These are phyloP conservation scores for Brachionus plicatilis DNA, from an alignment of 1,140 invertebrate genomes.

Conservation along the genomic window DNA sequence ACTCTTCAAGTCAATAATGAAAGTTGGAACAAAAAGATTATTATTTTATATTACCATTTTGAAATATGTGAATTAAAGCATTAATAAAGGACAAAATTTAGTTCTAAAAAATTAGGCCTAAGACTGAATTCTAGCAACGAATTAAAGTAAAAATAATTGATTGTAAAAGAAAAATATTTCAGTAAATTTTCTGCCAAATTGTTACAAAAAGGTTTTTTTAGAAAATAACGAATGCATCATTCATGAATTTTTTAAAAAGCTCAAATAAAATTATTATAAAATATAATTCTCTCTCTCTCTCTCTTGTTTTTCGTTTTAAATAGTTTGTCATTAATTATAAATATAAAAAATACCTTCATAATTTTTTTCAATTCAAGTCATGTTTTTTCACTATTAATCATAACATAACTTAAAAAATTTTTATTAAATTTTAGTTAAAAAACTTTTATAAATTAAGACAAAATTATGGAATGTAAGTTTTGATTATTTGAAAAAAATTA, in stretches of 20 bases:
- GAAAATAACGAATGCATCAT: neutral
- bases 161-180: neutral
- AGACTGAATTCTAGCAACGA: neutral
- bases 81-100: neutral
- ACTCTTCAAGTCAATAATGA: neutral
- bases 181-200: neutral
- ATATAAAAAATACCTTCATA: conserved; percentile 23
- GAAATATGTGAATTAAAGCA: neutral
- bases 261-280: conserved; percentile 26
- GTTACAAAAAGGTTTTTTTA: neutral
- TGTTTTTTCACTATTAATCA: neutral
- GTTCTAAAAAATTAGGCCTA: neutral
- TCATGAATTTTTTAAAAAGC: neutral
- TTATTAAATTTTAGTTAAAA: no score
- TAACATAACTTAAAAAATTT: neutral
- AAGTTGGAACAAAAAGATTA: neutral
- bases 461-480: no score
- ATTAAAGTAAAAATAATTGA: neutral
- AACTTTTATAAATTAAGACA: no score
- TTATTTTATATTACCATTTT: neutral
- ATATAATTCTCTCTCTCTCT: neutral
- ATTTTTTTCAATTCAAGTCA: neutral
- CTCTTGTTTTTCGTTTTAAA: neutral
- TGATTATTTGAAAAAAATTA: no score
- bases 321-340: conserved; percentile 2